Percentiles rank a stretch among this genome's conserved stretches.
Conservation (phyloP, 2,113 vertebrate species). For the Manacus vitellinus region DNA sequence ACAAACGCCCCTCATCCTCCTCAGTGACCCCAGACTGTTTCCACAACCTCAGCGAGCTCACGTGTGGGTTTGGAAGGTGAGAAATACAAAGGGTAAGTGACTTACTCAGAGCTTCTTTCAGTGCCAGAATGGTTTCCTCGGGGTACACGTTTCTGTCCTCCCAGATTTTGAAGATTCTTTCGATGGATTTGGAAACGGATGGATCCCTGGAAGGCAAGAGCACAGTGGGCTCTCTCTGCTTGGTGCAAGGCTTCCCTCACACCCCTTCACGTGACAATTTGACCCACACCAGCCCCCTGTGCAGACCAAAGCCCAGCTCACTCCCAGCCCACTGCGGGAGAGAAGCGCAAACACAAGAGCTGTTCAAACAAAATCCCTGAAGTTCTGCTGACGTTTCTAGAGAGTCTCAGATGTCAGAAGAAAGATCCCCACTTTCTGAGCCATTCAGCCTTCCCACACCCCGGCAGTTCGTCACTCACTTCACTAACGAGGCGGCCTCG, state of each 20-base stretch:
- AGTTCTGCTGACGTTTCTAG: not conserved
- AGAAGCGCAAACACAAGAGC: rapidly evolving
- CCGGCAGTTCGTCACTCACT: constrained; percentile 72
- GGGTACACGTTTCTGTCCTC: constrained; percentile 95
- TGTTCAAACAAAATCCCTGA: not conserved
- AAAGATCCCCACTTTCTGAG: not conserved
- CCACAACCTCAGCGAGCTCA: not conserved
- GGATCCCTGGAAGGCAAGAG: constrained; percentile 80
- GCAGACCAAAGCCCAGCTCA: not conserved
- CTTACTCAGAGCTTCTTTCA: constrained; percentile 85
- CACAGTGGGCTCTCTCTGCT: not conserved
- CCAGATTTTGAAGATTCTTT: constrained; percentile 96
- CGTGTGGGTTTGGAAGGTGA: not conserved
- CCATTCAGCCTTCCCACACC: rapidly evolving
- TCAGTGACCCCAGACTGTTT: not conserved
- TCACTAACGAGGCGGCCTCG: constrained; percentile 89
- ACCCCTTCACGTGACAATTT: rapidly evolving
- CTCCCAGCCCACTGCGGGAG: not conserved
- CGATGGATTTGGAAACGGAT: constrained; percentile 91
- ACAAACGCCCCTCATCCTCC: rapidly evolving
- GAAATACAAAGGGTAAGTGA: not conserved
- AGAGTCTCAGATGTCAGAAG: not conserved
- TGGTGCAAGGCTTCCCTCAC: rapidly evolving
- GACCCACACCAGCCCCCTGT: not conserved
- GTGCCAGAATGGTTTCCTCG: constrained; percentile 86